phyloP scores from a whole-genome alignment of 2,113 vertebrate genomes.

The Tragelaphus imberbis region DNA sequence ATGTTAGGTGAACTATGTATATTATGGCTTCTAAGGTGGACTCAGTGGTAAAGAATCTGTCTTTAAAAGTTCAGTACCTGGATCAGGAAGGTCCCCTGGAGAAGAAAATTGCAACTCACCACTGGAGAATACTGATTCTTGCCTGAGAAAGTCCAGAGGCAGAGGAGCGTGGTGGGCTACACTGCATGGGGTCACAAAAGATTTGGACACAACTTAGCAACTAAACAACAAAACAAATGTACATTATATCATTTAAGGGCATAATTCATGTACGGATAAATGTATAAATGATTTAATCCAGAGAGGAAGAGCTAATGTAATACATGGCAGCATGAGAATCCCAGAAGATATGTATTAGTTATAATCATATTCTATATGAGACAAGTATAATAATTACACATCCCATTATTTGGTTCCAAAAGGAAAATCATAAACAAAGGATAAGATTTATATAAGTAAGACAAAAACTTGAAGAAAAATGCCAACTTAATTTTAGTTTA shows the following conservation, averaged over 20 bases:
- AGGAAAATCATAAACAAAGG: neutral
- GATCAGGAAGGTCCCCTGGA: neutral
- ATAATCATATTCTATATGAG: neutral
- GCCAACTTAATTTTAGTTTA: neutral
- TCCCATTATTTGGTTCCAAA: neutral
- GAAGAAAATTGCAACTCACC: neutral
- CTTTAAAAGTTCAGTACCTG: neutral
- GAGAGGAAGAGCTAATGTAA: neutral
- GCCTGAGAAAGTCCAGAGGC: neutral
- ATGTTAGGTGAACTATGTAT: neutral
- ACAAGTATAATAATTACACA: neutral
- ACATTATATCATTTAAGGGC: neutral
- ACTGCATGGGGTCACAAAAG: neutral
- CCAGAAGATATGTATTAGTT: neutral
- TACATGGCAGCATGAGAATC: neutral
- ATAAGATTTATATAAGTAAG: neutral
- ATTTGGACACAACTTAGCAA: neutral
- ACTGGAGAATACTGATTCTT: neutral
- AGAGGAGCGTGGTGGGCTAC: neutral
- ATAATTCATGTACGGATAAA: neutral
- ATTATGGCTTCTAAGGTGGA: neutral
- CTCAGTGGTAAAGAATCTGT: neutral
- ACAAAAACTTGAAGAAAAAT: neutral
- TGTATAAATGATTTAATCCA: neutral
- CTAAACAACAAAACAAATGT: neutral